Evolutionary conservation across 1,140 invertebrate genomes (phyloP), one percentile per base, ranked within the genome.

Genomic region (Hyles vespertilio): DNA sequence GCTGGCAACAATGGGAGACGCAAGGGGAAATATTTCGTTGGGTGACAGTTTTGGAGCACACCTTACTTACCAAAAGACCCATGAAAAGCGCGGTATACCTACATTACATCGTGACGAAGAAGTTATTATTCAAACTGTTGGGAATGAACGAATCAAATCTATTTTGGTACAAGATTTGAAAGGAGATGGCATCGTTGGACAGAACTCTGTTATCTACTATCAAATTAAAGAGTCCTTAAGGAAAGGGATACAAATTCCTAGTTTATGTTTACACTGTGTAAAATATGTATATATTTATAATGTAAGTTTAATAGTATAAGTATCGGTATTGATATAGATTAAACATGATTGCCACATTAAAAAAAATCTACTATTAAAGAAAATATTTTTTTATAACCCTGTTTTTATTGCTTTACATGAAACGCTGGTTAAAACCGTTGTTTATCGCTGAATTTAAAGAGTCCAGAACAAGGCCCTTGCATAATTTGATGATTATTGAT

Each of bases 221-320:
- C n/a, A 70, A 71, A 36, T 62, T 87, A 6, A 77, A 82, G 55
- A 79, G 80, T 34, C 61, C 68, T 48, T 69, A 70, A 46, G 70
- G 74, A 6, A 50, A 69, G 45, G 79, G 81, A 3, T 78, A 74
- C 51, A 84, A 77, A 52, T 87, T 84, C 53, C 54, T 81, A 12
- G 60, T 87, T 12, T 72, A 84, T 36, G 69, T 87, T 56, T 89
- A 72, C 60, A 74, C 65, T 47, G 34, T 54, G 32, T 22, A 22
- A 22, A 22, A 22, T 22, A 22, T 22, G 22, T 22, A n/a, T 22
- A 22, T 22, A 1, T 22, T 0, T 22, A 2, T 22, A 22, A 22
- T 22, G 22, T 22, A 22, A 22, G 22, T 22, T 22, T 22, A 22
- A 22, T 22, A 22, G 2, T 22, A 22, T 22, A 22, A 22, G 0